Percentiles rank a stretch among this genome's conserved stretches.
Conservation (phyloP, 2,797 vertebrate genomes). For the Myoxocephalus aenaeus region DNA sequence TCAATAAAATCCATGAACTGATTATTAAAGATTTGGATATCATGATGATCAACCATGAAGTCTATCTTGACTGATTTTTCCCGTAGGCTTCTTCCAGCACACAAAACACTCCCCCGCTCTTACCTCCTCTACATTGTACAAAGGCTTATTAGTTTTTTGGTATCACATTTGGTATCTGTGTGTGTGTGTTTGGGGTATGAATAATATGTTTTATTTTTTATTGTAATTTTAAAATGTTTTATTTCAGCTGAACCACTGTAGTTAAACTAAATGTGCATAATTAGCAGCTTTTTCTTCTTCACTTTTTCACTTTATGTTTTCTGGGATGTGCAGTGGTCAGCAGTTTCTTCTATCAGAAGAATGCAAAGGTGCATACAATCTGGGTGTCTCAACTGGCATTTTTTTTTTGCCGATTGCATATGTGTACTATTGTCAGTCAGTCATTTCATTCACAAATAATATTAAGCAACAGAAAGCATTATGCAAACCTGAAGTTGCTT, state of each 20-base stretch:
- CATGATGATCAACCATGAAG: not conserved
- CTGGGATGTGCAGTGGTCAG: no score
- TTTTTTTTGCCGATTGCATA: no score
- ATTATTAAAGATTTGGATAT: not conserved
- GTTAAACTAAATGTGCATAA: not conserved
- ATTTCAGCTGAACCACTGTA: not conserved
- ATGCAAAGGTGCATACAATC: no score
- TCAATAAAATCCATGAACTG: not conserved
- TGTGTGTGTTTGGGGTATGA: no score
- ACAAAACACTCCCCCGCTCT: not conserved
- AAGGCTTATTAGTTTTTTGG: no score
- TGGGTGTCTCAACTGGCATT: no score
- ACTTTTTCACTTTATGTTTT: no score
- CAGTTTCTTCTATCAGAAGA: no score
- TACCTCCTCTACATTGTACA: not conserved
- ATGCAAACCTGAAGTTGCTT: not conserved
- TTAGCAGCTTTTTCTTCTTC: no score
- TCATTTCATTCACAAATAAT: not conserved
- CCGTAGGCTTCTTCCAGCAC: not conserved
- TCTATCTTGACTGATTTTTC: not conserved
- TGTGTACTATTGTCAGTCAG: no score
- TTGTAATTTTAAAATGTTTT: not conserved
- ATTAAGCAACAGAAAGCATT: not conserved
- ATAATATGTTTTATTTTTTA: no score
- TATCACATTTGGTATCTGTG: not conserved